These are phyloP conservation scores for Procambarus virginalis DNA, from an alignment of 1,140 invertebrate species.

Conservation along the genomic window DNA sequence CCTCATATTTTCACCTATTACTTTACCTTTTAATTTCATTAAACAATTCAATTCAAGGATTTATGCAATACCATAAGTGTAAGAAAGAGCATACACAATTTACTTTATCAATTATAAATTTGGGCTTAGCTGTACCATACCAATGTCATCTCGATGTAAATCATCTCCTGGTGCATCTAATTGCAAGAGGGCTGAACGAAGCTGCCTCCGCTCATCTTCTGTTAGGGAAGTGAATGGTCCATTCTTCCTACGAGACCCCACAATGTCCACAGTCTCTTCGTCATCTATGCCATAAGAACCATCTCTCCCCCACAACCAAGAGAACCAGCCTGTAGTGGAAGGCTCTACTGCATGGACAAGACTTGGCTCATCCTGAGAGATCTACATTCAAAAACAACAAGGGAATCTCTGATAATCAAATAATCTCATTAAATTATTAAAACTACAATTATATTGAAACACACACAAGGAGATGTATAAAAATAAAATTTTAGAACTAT, in stretches of 20 bases:
- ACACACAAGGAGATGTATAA: no score
- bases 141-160: constrained; percentile 55
- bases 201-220: constrained; percentile 44
- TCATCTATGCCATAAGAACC: background rate
- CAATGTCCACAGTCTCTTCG: constrained; percentile 25
- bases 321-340: constrained; percentile 29
- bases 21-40: no score
- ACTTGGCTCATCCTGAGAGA: constrained; percentile 78
- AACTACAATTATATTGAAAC: no score
- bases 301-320: constrained; percentile 37
- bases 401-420: background rate
- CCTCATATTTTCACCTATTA: no score
- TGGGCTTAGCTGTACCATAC: background rate
- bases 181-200: constrained; percentile 23
- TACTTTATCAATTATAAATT: no score
- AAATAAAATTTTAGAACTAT: no score
- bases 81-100: no score
- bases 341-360: constrained; percentile 55
- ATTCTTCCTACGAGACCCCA: constrained; percentile 28
- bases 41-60: no score
- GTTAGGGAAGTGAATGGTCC: constrained; percentile 43
- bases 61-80: no score
- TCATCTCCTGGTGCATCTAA: constrained; percentile 37
- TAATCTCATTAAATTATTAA: no score
- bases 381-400: constrained; percentile 72